Percentiles rank a stretch among this genome's conserved stretches.
Conservation (phyloP, 2,888 invertebrate genomes). For the Bembecia ichneumoniformis region DNA sequence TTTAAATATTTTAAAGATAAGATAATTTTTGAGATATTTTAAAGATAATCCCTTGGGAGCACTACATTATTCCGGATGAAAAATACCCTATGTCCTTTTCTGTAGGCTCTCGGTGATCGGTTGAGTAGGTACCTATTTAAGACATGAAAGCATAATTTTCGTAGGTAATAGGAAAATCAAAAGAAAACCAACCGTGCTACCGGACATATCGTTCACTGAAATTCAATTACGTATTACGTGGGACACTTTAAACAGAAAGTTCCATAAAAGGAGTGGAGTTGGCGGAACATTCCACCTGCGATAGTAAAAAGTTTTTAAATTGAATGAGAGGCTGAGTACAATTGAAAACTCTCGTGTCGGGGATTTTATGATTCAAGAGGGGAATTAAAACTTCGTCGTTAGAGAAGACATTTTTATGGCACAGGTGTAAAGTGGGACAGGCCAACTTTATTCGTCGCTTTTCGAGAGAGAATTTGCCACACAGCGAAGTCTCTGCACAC, state of each 20-base stretch:
- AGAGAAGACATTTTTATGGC: not conserved
- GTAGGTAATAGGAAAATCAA: too few relatives aligned
- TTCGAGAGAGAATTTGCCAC: too few relatives aligned
- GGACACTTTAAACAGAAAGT: not conserved
- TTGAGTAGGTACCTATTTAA: too few relatives aligned
- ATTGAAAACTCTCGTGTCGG: constrained; percentile 1
- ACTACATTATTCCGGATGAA: too few relatives aligned
- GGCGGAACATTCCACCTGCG: not conserved
- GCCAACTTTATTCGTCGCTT: not conserved
- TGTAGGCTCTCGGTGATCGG: too few relatives aligned
- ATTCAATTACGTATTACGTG: not conserved
- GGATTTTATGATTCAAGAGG: not conserved
- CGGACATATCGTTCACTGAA: not conserved
- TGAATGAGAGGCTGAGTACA: constrained; percentile 2
- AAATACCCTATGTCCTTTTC: too few relatives aligned
- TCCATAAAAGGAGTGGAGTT: not conserved
- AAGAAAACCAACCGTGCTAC: too few relatives aligned
- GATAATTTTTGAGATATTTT: too few relatives aligned
- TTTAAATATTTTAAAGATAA: too few relatives aligned
- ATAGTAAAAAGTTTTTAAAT: constrained; percentile 3
- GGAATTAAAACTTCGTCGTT: not conserved
- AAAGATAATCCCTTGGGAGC: too few relatives aligned
- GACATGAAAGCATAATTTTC: too few relatives aligned
- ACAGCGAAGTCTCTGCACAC: too few relatives aligned
- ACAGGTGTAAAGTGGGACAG: not conserved